Evolutionary conservation across 1,140 invertebrate genomes (phyloP).

Genomic region (Zophobas atratus): DNA sequence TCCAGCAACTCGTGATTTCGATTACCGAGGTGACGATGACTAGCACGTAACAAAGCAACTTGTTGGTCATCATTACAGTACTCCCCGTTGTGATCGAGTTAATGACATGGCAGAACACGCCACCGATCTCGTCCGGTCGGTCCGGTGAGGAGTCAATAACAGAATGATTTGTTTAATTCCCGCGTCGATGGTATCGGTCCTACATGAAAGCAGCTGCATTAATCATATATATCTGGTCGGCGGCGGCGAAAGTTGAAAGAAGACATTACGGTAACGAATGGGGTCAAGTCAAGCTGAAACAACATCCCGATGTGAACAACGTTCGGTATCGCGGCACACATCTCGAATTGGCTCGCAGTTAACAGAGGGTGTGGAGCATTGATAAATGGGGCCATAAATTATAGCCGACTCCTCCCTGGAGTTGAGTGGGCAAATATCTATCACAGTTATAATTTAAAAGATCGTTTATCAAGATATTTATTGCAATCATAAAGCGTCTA

Average conservation of each 20-base stretch:
- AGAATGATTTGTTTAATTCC: slow-evolving; percentile 53
- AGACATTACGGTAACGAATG: slow-evolving; percentile 66
- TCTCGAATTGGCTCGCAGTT: slow-evolving; percentile 69
- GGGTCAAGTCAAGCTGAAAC: slow-evolving; percentile 66
- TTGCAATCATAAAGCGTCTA: slow-evolving; percentile 66
- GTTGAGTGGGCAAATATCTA: slow-evolving; percentile 69
- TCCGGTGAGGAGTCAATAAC: slow-evolving; percentile 47
- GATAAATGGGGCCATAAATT: slow-evolving; percentile 69
- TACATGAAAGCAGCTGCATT: slow-evolving; percentile 51
- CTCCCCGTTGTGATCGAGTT: slow-evolving; percentile 37
- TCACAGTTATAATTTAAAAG: slow-evolving; percentile 68
- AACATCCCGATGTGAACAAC: slow-evolving; percentile 62
- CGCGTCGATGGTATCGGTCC: slow-evolving; percentile 46
- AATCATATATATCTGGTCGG: slow-evolving; percentile 51
- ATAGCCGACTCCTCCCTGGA: slow-evolving; percentile 65
- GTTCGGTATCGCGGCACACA: slow-evolving; percentile 64
- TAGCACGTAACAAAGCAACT: slow-evolving; percentile 27
- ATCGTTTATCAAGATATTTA: slow-evolving; percentile 68
- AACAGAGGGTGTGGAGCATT: slow-evolving; percentile 69
- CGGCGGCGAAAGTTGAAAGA: slow-evolving; percentile 65
- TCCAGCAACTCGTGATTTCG: neutral
- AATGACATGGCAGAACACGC: slow-evolving; percentile 50
- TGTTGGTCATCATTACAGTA: slow-evolving; percentile 46
- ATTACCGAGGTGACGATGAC: neutral
- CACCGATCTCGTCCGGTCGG: slow-evolving; percentile 36